These are phyloP conservation scores for Trachelus troglodyta DNA, from an alignment of 2,888 invertebrate species.

Conservation along the genomic window DNA sequence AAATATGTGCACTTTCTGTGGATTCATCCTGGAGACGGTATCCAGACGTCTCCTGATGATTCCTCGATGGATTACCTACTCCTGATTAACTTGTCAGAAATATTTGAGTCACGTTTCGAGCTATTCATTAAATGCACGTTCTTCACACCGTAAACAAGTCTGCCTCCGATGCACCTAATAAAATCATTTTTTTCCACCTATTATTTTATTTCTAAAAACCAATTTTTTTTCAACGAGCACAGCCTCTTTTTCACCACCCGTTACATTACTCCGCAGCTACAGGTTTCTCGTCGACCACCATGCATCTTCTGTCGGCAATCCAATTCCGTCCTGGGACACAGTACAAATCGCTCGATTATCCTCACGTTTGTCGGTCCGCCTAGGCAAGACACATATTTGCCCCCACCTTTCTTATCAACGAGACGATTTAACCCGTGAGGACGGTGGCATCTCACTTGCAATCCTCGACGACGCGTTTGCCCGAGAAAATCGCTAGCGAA, in stretches of 20 bases:
- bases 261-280: neutral
- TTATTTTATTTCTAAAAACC: neutral
- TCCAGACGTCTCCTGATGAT: slow-evolving; percentile 27
- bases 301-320: neutral
- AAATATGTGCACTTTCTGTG: slow-evolving; percentile 57
- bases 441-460: neutral
- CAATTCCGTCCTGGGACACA: neutral
- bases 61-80: slow-evolving; percentile 41
- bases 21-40: slow-evolving; percentile 46
- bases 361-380: neutral
- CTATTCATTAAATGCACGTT: slow-evolving; percentile 54
- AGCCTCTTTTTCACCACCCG: neutral
- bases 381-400: neutral
- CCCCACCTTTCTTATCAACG: neutral
- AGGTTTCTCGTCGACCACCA: neutral
- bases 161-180: neutral
- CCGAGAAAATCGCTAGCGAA: neutral
- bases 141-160: neutral
- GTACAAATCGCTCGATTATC: neutral
- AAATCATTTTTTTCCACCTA: neutral
- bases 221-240: neutral
- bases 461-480: neutral
- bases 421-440: neutral
- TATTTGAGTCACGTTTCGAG: slow-evolving; percentile 58
- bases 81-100: slow-evolving; percentile 64